Evolutionary conservation across 2,888 invertebrate genomes (phyloP).

Genomic region (Rutpela maculata): DNA sequence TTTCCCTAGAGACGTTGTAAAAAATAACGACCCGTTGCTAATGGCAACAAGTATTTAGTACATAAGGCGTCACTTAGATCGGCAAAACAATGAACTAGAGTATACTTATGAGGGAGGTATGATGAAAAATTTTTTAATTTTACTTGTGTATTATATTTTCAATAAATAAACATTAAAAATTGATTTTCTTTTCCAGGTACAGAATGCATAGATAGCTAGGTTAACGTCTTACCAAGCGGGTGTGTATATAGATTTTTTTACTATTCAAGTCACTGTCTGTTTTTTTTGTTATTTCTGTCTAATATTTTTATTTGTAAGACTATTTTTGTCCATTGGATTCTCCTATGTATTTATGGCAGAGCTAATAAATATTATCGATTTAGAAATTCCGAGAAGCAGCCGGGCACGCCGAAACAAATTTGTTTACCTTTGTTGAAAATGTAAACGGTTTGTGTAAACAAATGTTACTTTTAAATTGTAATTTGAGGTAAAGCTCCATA

Average conservation of each 20-base stretch:
- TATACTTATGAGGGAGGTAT: too few relatives aligned
- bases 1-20: too few relatives aligned
- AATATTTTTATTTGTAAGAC: too few relatives aligned
- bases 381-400: not conserved
- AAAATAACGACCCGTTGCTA: too few relatives aligned
- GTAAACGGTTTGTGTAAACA: constrained; percentile 3
- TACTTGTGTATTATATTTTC: too few relatives aligned
- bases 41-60: too few relatives aligned
- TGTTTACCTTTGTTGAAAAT: constrained; percentile 7
- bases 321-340: not conserved
- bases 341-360: not conserved
- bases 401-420: not conserved
- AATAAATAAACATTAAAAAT: not conserved
- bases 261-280: too few relatives aligned
- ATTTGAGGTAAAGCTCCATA: not conserved
- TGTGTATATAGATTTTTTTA: not conserved
- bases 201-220: not conserved
- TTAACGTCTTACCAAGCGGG: not conserved
- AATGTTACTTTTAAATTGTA: not conserved
- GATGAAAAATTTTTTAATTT: too few relatives aligned
- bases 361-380: constrained; percentile 5
- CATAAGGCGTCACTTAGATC: too few relatives aligned
- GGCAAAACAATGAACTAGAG: too few relatives aligned
- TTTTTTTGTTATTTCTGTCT: too few relatives aligned
- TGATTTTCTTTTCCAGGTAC: not conserved